These are phyloP conservation scores for Thomomys bottae DNA, from an alignment of 2,113 vertebrate species.

Conservation along the genomic window DNA sequence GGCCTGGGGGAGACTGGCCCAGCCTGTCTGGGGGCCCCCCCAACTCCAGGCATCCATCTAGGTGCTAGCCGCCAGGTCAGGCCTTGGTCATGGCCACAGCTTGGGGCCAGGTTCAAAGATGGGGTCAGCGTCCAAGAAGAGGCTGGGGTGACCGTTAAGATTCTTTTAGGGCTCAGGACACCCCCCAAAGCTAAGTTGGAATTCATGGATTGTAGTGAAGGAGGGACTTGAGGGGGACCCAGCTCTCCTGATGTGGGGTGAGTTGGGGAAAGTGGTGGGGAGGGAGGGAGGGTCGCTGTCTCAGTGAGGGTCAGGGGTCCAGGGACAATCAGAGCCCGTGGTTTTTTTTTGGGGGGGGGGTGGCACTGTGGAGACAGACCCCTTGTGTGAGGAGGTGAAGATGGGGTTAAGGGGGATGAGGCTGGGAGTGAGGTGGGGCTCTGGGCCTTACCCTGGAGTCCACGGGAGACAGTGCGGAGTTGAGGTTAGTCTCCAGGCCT, in stretches of 20 bases:
- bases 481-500: conserved; percentile 73
- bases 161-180: background rate
- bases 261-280: no score
- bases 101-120: conserved; percentile 62
- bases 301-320: no score
- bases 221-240: background rate
- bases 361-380: no score
- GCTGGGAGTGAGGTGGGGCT: background rate
- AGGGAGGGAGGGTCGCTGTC: no score
- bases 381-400: no score
- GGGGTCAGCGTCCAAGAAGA: conserved; percentile 46
- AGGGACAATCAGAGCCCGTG: no score
- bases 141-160: background rate
- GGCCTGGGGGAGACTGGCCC: conserved; percentile 54
- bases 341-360: no score
- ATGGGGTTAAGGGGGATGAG: background rate
- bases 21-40: conserved; percentile 57
- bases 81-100: conserved; percentile 38
- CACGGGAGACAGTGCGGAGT: conserved; percentile 38
- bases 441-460: conserved; percentile 78
- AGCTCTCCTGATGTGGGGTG: background rate
- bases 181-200: background rate
- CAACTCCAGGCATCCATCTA: conserved; percentile 69
- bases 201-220: background rate
- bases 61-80: conserved; percentile 65